Percentiles rank a stretch among this genome's conserved stretches.
These are phyloP conservation scores for Eupeodes latifasciatus DNA, from an alignment of 2,888 invertebrate species.

Conservation along the genomic window DNA sequence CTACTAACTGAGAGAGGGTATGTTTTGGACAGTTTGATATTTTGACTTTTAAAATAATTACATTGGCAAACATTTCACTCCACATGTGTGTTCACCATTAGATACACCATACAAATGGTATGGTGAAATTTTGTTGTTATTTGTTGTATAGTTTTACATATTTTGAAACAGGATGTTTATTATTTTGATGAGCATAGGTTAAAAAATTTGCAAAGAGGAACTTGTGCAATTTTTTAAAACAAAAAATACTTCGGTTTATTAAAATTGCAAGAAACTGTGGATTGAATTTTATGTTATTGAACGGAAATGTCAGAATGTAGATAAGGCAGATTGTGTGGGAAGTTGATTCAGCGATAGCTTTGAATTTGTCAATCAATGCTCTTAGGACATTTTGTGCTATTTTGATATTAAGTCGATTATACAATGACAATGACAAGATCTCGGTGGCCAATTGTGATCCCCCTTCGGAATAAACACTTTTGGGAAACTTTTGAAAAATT, in stretches of 20 bases:
- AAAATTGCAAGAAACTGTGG: no score
- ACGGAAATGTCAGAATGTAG: no score
- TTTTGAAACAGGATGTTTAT: constrained; percentile 20
- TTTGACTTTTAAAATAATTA: constrained; percentile 44
- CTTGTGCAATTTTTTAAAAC: background rate
- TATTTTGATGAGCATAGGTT: constrained; percentile 9
- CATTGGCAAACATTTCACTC: constrained; percentile 35
- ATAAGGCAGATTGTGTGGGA: no score
- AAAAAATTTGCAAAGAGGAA: background rate
- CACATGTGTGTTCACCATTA: background rate
- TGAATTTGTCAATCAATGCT: no score
- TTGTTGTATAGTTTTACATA: background rate
- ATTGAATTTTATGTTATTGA: no score
- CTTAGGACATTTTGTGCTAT: no score
- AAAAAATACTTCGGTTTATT: background rate
- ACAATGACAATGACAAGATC: no score
- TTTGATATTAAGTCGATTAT: no score
- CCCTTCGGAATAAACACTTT: no score
- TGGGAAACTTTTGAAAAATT: no score
- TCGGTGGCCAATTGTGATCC: no score
- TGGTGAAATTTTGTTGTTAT: constrained; percentile 3
- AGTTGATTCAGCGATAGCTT: no score
- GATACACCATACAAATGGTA: background rate
- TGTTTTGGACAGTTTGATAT: constrained; percentile 25
- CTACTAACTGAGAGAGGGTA: background rate